Evolutionary conservation across 2,888 invertebrate genomes (phyloP).

Genomic region (Trachelus troglodyta): DNA sequence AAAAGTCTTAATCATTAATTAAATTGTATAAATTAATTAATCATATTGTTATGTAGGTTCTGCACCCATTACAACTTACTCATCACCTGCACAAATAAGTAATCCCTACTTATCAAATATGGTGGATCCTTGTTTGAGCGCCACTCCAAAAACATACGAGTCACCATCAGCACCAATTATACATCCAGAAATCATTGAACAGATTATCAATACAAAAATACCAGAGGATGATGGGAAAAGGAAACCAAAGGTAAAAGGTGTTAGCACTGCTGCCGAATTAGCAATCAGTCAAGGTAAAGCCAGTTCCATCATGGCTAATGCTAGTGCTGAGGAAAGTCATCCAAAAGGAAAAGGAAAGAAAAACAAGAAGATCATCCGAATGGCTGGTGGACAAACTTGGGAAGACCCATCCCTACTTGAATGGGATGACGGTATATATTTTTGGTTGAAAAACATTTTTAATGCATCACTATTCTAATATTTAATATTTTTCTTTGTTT

Average conservation of each 20-base stretch:
- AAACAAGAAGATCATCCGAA: constrained; percentile 82
- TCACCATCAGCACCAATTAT: constrained; percentile 56
- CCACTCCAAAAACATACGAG: constrained; percentile 66
- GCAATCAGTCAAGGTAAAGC: constrained; percentile 73
- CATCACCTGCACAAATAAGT: constrained; percentile 62
- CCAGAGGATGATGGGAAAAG: constrained; percentile 65
- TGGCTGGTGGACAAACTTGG: constrained; percentile 96
- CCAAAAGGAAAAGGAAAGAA: constrained; percentile 69
- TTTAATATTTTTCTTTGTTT: constrained; percentile 4
- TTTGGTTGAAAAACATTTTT: background rate
- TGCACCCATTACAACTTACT: constrained; percentile 59
- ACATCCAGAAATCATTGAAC: constrained; percentile 61
- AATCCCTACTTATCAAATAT: constrained; percentile 59
- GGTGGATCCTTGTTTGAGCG: constrained; percentile 56
- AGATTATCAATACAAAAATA: constrained; percentile 62
- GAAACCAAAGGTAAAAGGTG: constrained; percentile 75
- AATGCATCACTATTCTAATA: background rate
- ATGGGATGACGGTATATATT: constrained; percentile 85
- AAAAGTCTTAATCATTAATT: background rate
- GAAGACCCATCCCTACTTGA: constrained; percentile 94
- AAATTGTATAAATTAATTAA: background rate
- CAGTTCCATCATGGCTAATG: constrained; percentile 64
- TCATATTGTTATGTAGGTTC: constrained; percentile 7
- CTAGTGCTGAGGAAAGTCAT: constrained; percentile 59
- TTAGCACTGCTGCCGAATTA: constrained; percentile 73